Percentiles rank a stretch among this genome's conserved stretches.
Conservation (phyloP, 2,888 invertebrate species). For the Plebejus anna region DNA sequence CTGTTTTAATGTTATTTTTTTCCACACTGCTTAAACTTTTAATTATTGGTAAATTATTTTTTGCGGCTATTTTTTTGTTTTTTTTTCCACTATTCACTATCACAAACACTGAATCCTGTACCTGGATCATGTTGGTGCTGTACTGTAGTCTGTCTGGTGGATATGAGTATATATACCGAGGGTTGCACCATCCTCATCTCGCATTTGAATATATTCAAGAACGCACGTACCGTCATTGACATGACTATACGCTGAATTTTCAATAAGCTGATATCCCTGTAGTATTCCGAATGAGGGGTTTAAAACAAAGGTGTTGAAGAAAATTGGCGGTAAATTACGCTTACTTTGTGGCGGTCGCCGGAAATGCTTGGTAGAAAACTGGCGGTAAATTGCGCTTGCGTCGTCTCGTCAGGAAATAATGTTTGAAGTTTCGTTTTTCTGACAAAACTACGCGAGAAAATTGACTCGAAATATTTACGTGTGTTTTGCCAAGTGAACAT, state of each 20-base stretch:
- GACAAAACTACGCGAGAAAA: too few species aligned
- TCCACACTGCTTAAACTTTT: not conserved
- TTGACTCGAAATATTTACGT: too few species aligned
- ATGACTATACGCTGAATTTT: slow-evolving; percentile 23
- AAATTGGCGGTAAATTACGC: not conserved
- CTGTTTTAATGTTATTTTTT: not conserved
- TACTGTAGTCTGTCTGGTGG: slow-evolving; percentile 57
- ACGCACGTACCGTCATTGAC: slow-evolving; percentile 64
- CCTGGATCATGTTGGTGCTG: slow-evolving; percentile 38
- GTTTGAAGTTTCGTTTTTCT: not conserved
- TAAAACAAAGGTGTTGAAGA: not conserved
- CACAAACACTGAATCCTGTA: slow-evolving; percentile 14
- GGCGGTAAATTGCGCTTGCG: not conserved
- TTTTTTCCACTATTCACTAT: slow-evolving; percentile 21
- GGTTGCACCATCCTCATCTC: slow-evolving; percentile 77
- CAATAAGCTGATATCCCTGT: slow-evolving; percentile 8
- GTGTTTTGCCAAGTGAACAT: too few species aligned
- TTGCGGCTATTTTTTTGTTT: not conserved
- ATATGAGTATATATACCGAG: slow-evolving; percentile 59
- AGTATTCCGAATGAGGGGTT: not conserved
- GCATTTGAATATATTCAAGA: slow-evolving; percentile 80
- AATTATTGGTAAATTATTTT: not conserved
- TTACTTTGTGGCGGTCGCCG: not conserved
- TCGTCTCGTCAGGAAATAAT: not conserved
- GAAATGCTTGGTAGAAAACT: not conserved